Evolutionary conservation across 2,888 invertebrate species (phyloP).

Genomic region (Stramonita haemastoma): DNA sequence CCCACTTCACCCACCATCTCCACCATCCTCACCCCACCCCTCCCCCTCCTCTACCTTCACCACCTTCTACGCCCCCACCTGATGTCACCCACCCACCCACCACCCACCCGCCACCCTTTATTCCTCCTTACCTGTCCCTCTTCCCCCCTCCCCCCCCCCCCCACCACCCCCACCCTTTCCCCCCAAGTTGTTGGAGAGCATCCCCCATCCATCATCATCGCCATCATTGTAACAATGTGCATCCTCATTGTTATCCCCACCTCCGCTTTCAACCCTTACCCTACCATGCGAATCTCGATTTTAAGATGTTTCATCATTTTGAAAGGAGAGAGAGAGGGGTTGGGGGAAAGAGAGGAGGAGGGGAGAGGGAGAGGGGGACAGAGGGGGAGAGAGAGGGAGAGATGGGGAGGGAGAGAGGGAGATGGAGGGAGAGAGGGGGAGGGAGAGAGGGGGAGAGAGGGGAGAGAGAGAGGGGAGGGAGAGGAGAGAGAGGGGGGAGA

Average conservation of each 20-base stretch:
- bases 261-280: not conserved
- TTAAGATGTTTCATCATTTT: no score
- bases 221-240: no score
- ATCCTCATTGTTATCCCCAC: not conserved
- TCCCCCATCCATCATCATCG: no score
- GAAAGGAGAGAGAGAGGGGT: no score
- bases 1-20: not conserved
- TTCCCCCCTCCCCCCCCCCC: not conserved
- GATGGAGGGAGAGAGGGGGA: not conserved
- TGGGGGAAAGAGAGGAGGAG: no score
- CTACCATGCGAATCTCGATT: not conserved
- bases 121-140: not conserved
- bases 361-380: no score
- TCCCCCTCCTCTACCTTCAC: not conserved
- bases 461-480: not conserved
- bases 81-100: not conserved
- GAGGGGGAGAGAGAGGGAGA: not conserved
- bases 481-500: not conserved
- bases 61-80: not conserved
- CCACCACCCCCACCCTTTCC: no score
- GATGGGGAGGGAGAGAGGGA: no score
- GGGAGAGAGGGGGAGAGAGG: conserved; percentile 10
- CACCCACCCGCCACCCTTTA: not conserved
- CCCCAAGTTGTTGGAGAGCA: no score
- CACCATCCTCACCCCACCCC: not conserved